Percentiles rank a stretch among this genome's conserved stretches.
These are phyloP conservation scores for Sclerurus mexicanus DNA, from an alignment of 2,113 vertebrate species.

Conservation along the genomic window DNA sequence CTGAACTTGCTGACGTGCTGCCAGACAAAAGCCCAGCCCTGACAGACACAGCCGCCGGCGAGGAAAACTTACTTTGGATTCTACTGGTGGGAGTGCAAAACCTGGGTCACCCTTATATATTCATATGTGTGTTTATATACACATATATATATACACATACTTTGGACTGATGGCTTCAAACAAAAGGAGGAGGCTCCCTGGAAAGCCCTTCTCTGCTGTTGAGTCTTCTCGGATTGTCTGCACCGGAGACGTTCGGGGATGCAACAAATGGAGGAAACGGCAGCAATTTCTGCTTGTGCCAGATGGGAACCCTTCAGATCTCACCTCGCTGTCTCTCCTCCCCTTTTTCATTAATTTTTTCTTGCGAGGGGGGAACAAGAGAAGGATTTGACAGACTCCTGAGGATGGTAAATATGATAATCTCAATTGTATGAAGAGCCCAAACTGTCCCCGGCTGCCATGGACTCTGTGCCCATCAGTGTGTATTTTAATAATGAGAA, in stretches of 20 bases:
- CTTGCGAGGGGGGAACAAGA: background rate
- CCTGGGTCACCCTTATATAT: background rate
- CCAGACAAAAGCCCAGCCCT: background rate
- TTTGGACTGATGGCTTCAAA: background rate
- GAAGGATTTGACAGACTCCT: constrained; percentile 56
- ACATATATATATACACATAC: too few species aligned
- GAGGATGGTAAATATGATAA: constrained; percentile 64
- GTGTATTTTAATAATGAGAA: constrained; percentile 52
- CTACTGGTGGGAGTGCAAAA: background rate
- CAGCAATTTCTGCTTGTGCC: constrained; percentile 40
- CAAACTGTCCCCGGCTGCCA: constrained; percentile 46
- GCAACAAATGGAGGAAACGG: constrained; percentile 35
- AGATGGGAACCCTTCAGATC: constrained; percentile 34
- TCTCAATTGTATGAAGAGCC: constrained; percentile 51
- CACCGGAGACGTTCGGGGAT: background rate
- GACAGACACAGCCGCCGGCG: background rate
- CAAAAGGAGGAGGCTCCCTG: background rate
- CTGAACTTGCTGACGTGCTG: background rate
- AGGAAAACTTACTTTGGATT: background rate
- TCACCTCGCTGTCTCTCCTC: constrained; percentile 19
- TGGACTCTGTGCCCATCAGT: constrained; percentile 24
- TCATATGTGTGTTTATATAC: background rate
- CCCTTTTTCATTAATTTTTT: constrained; percentile 59
- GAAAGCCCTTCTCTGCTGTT: background rate
- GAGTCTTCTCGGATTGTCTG: background rate